Percentiles rank a stretch among this genome's conserved stretches.
Conservation (phyloP, 2,888 invertebrate species). For the Orchestes rusci region DNA sequence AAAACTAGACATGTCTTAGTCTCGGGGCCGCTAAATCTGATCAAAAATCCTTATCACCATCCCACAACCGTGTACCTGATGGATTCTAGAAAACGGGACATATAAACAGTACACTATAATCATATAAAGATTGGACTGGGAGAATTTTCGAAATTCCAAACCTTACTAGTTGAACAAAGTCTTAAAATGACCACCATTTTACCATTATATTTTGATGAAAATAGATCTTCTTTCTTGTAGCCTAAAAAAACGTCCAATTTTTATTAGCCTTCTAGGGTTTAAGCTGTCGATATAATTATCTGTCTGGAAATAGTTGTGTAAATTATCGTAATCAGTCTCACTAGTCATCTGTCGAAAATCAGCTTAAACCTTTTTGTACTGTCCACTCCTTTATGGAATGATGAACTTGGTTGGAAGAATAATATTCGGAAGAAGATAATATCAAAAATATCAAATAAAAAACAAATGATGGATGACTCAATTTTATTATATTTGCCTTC, state of each 20-base stretch:
- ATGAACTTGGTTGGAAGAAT: no score
- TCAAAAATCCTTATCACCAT: constrained; percentile 59
- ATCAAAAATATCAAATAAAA: no score
- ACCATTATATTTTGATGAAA: no score
- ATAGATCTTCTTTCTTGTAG: constrained; percentile 19
- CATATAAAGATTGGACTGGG: constrained; percentile 41
- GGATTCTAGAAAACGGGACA: constrained; percentile 23
- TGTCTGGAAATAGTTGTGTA: no score
- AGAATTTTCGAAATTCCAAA: no score
- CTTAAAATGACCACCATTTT: no score
- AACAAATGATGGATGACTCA: no score
- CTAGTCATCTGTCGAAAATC: no score
- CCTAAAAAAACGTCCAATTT: constrained; percentile 41
- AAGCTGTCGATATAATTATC: constrained; percentile 36
- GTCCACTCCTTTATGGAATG: constrained; percentile 31
- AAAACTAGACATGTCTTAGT: constrained; percentile 20
- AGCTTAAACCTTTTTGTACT: constrained; percentile 45
- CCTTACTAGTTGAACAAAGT: no score
- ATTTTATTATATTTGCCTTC: no score
- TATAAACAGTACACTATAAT: constrained; percentile 20
- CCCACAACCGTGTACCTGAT: constrained; percentile 39
- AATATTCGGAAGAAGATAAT: constrained; percentile 1
- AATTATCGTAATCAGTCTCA: no score
- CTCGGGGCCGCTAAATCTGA: constrained; percentile 42
- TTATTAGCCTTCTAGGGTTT: constrained; percentile 44